phyloP scores from a whole-genome alignment of 2,888 invertebrate genomes.

The Notodonta dromedarius region DNA sequence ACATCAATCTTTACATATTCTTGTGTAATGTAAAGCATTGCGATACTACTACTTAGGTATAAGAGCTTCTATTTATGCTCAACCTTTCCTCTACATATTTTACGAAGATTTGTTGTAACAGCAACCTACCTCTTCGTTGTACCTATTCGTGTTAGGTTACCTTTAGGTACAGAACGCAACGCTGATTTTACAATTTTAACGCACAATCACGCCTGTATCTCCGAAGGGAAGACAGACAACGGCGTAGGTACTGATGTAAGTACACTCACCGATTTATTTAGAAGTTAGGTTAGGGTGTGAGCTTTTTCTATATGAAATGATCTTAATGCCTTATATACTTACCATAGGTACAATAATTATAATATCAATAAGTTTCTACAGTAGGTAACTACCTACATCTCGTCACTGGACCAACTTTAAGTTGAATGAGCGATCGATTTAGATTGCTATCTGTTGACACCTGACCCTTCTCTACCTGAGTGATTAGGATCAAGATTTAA shows the following conservation, averaged over 20 bases:
- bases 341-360: not conserved
- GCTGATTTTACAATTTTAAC: no score
- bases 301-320: no score
- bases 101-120: no score
- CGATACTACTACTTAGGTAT: slow-evolving; percentile 25
- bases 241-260: no score
- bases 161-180: no score
- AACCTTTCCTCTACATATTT: not conserved
- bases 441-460: slow-evolving; percentile 4
- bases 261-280: no score
- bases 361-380: not conserved
- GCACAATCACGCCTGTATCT: no score
- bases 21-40: slow-evolving; percentile 41
- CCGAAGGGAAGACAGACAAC: no score
- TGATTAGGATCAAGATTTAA: not conserved
- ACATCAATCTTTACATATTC: slow-evolving; percentile 45
- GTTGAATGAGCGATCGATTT: not conserved
- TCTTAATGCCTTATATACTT: no score
- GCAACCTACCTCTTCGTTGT: no score
- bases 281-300: no score
- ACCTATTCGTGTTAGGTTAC: no score
- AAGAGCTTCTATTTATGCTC: not conserved
- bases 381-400: not conserved
- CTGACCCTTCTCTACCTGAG: not conserved
- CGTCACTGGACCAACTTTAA: not conserved